These are phyloP conservation scores for Galaxea fascicularis DNA, from an alignment of 92 coral and sea anemone species.

Conservation along the genomic window DNA sequence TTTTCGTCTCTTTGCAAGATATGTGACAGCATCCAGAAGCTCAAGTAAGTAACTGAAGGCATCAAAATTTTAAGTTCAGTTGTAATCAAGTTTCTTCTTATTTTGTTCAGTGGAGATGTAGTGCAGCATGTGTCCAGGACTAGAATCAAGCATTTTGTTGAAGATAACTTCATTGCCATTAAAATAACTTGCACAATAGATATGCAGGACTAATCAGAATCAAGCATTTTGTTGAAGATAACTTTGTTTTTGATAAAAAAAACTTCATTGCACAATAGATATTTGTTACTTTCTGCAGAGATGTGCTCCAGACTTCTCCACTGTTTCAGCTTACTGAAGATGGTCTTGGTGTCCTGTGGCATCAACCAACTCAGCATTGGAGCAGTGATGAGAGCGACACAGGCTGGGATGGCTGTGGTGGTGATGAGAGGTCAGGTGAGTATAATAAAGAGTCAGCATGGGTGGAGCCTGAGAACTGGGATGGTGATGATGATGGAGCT, in stretches of 20 bases:
- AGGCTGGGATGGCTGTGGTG: constrained; percentile 40
- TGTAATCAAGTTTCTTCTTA: too few relatives aligned
- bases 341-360: constrained; percentile 66
- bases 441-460: not conserved
- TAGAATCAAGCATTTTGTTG: too few relatives aligned
- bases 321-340: constrained; percentile 59
- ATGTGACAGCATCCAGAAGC: constrained; percentile 71
- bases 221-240: too few relatives aligned
- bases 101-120: too few relatives aligned
- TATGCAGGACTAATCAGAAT: too few relatives aligned
- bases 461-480: constrained; percentile 24
- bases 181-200: too few relatives aligned
- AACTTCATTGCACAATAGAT: too few relatives aligned
- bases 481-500: not conserved
- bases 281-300: constrained; percentile 23
- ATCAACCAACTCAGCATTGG: constrained; percentile 58
- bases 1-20: constrained; percentile 69
- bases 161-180: too few relatives aligned
- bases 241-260: too few relatives aligned
- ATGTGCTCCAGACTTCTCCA: constrained; percentile 61
- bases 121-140: too few relatives aligned
- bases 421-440: not conserved
- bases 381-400: constrained; percentile 66
- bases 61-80: not conserved
- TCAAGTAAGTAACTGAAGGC: constrained; percentile 52